Evolutionary conservation across 2,888 invertebrate genomes (phyloP), one percentile per base, ranked within the genome.

Genomic region (Hypolimnas misippus): DNA sequence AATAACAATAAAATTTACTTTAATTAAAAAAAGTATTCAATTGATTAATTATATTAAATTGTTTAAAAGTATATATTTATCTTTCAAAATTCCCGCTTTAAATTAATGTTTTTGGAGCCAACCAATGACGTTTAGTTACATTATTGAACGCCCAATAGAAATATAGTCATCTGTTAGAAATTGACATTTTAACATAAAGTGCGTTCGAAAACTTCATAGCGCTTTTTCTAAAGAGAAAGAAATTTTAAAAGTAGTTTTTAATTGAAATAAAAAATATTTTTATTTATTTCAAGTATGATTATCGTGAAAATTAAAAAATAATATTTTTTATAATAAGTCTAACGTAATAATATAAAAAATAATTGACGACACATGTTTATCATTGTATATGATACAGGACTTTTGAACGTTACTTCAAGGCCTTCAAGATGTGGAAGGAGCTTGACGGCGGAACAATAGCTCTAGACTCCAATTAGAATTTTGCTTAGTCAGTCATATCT

Each of bases 401-500:
- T 57, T 61, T 35, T 33, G 60, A 57, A 64, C 57, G 52, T 53
- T 57, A 21, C 46, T 64, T 33, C 25, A 50, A 67, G 50, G 63
- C 62, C 62, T 64, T 65, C 61, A 63, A 68, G 62, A 64, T 56
- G 62, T 64, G 57, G 54, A 53, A 57, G 59, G 58, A 63, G 57
- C 35, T 57, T 51, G 44, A 57, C 54, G 55, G 51, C 21, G 46
- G 51, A 52, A 79, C 78, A 81, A 77, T 80, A 77, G 76, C 70
- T 72, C 69, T 73, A 68, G 73, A 70, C 78, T 83, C 74, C 71
- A 72, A 76, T 78, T 77, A 77, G 73, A 76, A 76, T 84, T 83
- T 82, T 77, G 77, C 79, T 83, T 82, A 71, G 73, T 77, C 73
- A 74, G 74, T 78, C 71, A 72, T 70, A 75, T 76, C 74, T 75